Percentiles rank a stretch among this genome's conserved stretches.
Evolutionary conservation across 2,888 invertebrate species (phyloP).

Genomic region (Parascotia fuliginaria): DNA sequence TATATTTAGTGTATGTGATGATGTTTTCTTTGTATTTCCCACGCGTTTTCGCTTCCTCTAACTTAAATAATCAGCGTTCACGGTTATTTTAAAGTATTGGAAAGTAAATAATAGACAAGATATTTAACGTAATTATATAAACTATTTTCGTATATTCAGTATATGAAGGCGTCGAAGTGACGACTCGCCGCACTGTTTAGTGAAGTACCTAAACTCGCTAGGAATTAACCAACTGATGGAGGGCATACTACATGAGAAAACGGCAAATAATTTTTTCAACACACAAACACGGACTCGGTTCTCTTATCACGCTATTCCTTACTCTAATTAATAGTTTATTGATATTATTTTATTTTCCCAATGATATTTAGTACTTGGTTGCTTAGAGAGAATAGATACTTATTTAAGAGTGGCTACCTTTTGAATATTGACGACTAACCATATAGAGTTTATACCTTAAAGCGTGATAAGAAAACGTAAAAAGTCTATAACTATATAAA

Average conservation of each 20-base stretch:
- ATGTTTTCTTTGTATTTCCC: conserved; percentile 25
- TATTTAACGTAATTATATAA: too few relatives aligned
- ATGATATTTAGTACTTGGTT: not conserved
- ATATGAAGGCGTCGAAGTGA: too few relatives aligned
- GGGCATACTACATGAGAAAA: too few relatives aligned
- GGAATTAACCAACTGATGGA: too few relatives aligned
- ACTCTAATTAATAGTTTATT: too few relatives aligned
- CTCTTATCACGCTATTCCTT: too few relatives aligned
- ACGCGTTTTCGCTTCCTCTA: conserved; percentile 14
- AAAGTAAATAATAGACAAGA: not conserved
- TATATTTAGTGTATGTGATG: conserved; percentile 20
- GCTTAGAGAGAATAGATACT: not conserved
- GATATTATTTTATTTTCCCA: not conserved
- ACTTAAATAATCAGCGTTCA: not conserved
- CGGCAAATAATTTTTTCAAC: too few relatives aligned
- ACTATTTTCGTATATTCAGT: too few relatives aligned
- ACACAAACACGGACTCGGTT: too few relatives aligned
- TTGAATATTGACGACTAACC: not conserved
- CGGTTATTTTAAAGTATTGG: not conserved
- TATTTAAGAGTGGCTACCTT: not conserved
- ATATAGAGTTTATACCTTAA: conserved; percentile 2
- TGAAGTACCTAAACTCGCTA: too few relatives aligned
- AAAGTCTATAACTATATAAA: not conserved
- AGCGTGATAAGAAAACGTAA: not conserved
- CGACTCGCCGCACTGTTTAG: too few relatives aligned